Base-by-base conservation (phyloP, 2,113 vertebrate species). In the Trematomus loennbergii region DNA sequence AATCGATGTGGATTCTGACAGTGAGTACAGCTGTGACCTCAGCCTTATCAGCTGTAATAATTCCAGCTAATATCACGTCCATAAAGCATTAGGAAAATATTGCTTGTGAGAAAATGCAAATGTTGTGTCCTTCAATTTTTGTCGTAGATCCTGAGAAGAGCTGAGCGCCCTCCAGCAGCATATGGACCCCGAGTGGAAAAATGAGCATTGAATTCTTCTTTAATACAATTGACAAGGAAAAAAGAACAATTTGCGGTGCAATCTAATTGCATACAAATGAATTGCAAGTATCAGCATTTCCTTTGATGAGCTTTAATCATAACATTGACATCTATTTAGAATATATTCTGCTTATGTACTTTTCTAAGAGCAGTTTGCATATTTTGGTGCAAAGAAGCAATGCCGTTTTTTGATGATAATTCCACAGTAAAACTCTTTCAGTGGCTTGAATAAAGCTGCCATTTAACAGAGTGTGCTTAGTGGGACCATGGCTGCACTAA, bases 171-270 rank as follows among this genome's bases (percentile, higher is more conserved):
- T 95, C 45, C 91, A 93, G 82, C 92, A 92, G 81, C 79, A 92
- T 20, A 73, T 78, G 63, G 83, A 94, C 18, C 94, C 92, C 0
- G 92, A 84, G 36, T 96, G 95, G 96, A 94, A 93, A 68, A 85
- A 83, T 22, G 95, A 96, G 61, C 83, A 84, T 16, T 92, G 86
- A 67, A 12, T 16, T 58, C 54, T 59, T 17, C 3, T 25, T 25
- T 43, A 4, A 67, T 40, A 54, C 12, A 18, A 61, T 8, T 10
- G 4, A 29, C 25, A 52, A 6, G 22, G 36, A 69, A 55, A 3
- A 6, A 57, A 25, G 2, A 58, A 18, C n/a, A n/a, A 17, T 5
- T 45, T 46, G 18, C 45, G n/a, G 20, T 64, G 16, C 7, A 0
- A 50, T 40, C 18, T 9, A 36, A 10, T 11, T 16, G 45, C n/a